Conservation (phyloP, 2,797 vertebrate genomes). For the Melanotaenia boesemani region DNA sequence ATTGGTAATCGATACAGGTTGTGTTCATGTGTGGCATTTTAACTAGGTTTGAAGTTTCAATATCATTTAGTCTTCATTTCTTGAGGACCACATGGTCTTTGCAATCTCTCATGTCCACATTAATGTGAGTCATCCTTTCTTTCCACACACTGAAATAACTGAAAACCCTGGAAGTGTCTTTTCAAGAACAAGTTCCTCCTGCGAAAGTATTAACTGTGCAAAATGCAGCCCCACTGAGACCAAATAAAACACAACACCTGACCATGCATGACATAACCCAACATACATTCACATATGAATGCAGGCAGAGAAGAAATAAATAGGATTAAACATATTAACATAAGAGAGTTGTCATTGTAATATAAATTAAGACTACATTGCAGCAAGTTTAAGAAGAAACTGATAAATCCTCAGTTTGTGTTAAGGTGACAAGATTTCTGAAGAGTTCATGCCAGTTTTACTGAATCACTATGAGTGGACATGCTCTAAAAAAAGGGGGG, state of each 20-base stretch:
- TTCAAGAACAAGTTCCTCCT: conserved; percentile 61
- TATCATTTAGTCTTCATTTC: conserved; percentile 21
- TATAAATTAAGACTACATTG: conserved; percentile 85
- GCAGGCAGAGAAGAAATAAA: conserved; percentile 84
- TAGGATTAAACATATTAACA: conserved; percentile 72
- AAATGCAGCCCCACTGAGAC: conserved; percentile 74
- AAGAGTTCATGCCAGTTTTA: conserved; percentile 71
- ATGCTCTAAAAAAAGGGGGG: conserved; percentile 55
- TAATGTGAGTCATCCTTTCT: conserved; percentile 59
- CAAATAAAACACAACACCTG: conserved; percentile 68
- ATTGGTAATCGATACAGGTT: conserved; percentile 17
- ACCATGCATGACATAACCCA: conserved; percentile 78
- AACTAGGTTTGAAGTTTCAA: conserved; percentile 24
- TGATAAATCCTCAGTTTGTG: conserved; percentile 62
- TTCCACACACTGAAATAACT: conserved; percentile 40
- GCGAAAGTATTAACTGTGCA: conserved; percentile 78
- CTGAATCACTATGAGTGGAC: conserved; percentile 65
- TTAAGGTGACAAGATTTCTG: conserved; percentile 67
- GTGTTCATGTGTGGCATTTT: conserved; percentile 37
- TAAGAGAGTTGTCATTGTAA: conserved; percentile 65
- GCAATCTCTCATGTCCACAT: conserved; percentile 39
- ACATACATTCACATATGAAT: conserved; percentile 70
- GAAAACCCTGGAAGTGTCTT: conserved; percentile 45
- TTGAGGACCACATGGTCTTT: conserved; percentile 26
- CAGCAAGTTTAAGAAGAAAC: conserved; percentile 70